Base-by-base conservation (phyloP, 2,113 vertebrate genomes). In the Amazona guildingii region DNA sequence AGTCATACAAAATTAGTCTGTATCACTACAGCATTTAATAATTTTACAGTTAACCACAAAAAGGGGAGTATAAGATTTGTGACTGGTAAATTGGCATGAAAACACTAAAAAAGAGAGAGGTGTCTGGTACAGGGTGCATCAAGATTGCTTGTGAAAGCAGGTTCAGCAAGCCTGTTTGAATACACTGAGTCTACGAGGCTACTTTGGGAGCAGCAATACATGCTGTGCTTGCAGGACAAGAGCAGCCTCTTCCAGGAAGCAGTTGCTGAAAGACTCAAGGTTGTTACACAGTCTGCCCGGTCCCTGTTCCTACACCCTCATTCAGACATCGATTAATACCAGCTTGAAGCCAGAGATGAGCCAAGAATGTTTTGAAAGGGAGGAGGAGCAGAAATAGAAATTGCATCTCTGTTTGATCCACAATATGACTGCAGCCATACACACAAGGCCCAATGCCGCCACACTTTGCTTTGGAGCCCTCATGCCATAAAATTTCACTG, bases 291-390 rank as follows among this genome's bases (percentile, higher is more conserved):
- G 0, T 8, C 33, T 67, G 43, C 64, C 39, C 0, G 0, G 5
- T 63, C 28, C 86, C 49, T 78, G 21, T 77, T 70, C 28, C 2
- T 86, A 33, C 35, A 6, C 33, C 28, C 37, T 73, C 62, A 74
- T 31, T 62, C 79, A 85, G n/a, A 70, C 5, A 0, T 74, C 43
- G 31, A 41, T 77, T 90, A 77, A 77, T 70, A 49, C 29, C 52
- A 55, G 19, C 46, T 54, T 72, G 77, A 88, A 78, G 51, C 64
- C 86, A 88, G 70, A 92, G 86, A 66, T 96, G 88, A 91, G 57
- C 73, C 48, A n/a, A 61, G 64, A 94, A 59, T 63, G 54, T 86
- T 94, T 73, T 67, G 48, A 72, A 74, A 81, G 39, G 21, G 49
- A 75, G 21, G 46, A 49, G 46, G 48, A 81, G 23, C 33, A 78